Conservation (phyloP, 30 jellyfish, hydroid and myxozoan genomes). For the Aurelia aurita complex sp. Pacific region DNA sequence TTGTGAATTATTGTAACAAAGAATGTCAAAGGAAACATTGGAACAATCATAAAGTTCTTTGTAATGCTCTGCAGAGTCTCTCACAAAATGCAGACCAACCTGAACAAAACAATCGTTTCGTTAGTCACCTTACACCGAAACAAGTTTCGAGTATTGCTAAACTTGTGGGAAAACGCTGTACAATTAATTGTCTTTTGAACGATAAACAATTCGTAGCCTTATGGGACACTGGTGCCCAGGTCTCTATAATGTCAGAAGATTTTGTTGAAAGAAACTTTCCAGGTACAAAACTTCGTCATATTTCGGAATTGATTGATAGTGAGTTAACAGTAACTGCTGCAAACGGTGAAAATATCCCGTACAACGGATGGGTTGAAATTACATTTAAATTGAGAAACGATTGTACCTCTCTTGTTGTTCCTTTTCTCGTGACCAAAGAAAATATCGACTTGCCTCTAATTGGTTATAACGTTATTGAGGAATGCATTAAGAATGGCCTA, state of each 20-base stretch:
- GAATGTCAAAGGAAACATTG: conserved; percentile 40
- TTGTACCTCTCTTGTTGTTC: conserved; percentile 17
- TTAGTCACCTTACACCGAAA: conserved; percentile 27
- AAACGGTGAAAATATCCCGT: conserved; percentile 29
- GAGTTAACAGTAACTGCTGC: conserved; percentile 35
- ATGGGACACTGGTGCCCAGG: conserved; percentile 42
- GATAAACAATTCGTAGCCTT: conserved; percentile 16
- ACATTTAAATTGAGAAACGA: conserved; percentile 17
- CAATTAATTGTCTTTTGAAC: conserved; percentile 13
- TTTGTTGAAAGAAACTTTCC: conserved; percentile 14
- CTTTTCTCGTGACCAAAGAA: conserved; percentile 38
- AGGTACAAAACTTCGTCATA: background rate
- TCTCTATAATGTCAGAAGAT: conserved; percentile 13
- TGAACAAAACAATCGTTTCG: conserved; percentile 1
- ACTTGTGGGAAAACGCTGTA: conserved; percentile 36
- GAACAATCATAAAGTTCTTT: conserved; percentile 17
- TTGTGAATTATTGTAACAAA: conserved; percentile 17
- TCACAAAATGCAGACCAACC: conserved; percentile 5
- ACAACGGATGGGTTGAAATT: conserved; percentile 40
- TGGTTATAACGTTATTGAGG: conserved; percentile 47
- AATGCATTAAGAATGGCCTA: conserved; percentile 11
- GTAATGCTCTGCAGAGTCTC: conserved; percentile 24
- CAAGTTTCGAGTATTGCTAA: conserved; percentile 7
- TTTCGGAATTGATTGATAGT: conserved; percentile 16
- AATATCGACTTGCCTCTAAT: conserved; percentile 19